A percentile compares a stretch with the other conserved stretches of the same genome.
Conservation (phyloP, 2,888 invertebrate species). For the Oeneis ivallda region DNA sequence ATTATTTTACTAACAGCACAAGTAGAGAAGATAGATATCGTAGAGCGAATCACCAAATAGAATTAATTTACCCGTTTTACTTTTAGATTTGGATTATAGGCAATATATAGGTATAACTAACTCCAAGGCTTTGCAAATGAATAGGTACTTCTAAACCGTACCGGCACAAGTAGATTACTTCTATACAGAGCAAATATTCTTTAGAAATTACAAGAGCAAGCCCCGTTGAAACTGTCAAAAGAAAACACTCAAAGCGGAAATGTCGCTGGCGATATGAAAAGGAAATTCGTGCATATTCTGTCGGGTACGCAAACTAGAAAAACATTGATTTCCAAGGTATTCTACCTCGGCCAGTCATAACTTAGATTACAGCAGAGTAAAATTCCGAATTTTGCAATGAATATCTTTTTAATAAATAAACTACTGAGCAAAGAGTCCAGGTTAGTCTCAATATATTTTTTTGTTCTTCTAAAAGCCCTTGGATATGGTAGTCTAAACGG, state of each 20-base stretch:
- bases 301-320: neutral
- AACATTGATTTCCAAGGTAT: neutral
- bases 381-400: neutral
- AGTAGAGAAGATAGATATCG: too few species aligned
- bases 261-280: slow-evolving; percentile 24
- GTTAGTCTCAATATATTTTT: too few species aligned
- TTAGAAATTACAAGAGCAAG: slow-evolving; percentile 21
- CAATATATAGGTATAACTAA: neutral
- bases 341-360: neutral
- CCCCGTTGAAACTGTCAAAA: slow-evolving; percentile 21
- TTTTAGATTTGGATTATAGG: too few species aligned
- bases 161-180: slow-evolving; percentile 10
- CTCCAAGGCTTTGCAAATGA: slow-evolving; percentile 12
- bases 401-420: too few species aligned
- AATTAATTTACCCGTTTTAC: too few species aligned
- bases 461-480: too few species aligned
- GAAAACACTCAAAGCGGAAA: slow-evolving; percentile 16
- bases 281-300: slow-evolving; percentile 24
- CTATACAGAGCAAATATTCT: slow-evolving; percentile 17
- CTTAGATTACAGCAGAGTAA: neutral
- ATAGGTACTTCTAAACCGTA: neutral
- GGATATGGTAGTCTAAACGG: too few species aligned
- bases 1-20: too few species aligned
- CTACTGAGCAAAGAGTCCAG: too few species aligned
- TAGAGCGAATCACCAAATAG: too few species aligned